Base-by-base conservation (phyloP, 1,140 invertebrate species). In the Lordiphosa mommai region DNA sequence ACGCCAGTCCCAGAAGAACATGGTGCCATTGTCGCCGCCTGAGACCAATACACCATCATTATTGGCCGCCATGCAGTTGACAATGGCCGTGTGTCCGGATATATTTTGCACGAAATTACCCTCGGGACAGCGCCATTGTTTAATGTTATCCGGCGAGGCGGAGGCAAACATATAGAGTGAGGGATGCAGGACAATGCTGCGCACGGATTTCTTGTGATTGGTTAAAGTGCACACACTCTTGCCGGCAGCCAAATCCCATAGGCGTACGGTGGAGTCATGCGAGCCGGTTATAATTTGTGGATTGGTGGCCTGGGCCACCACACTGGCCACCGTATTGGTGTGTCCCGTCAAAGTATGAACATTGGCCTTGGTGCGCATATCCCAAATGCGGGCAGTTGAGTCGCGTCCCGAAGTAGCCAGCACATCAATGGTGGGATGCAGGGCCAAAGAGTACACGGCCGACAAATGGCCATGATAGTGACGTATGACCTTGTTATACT, bases 391-490 rank as follows among this genome's bases (percentile, higher is more conserved):
- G 0, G 96, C 97, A 0, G 97, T 98, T 0, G 96, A 96, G 91
- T 99, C 98, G 61, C 98, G 91, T 0, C 98, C 98, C 50, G 96
- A 96, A 4, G 98, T 96, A 14, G 98, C 93, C 41, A 99, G 90
- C 16, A 99, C 94, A 91, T 99, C 98, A 52, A 99, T 94, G 3
- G 94, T 96, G 4, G 99, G 98, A 91, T 99, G 99, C 12, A 99
- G 90, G 8, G 96, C 94, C 64, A 99, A 90, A 0, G 95, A 94
- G 90, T 99, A 99, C 14, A 99, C 96, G 0, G 98, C 98, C 68
- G 97, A 99, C 37, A 99, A 91, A 91, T 99, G 98, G 0, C 98
- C 99, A 90, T 99, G 99, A 90, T 99, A 99, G 89, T 99, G 98
- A 6, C 99, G 92, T 61, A 99, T 98, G 3, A 98, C 97, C 92